These are phyloP conservation scores for Ellobius talpinus DNA, from an alignment of 2,113 vertebrate species.

Conservation along the genomic window DNA sequence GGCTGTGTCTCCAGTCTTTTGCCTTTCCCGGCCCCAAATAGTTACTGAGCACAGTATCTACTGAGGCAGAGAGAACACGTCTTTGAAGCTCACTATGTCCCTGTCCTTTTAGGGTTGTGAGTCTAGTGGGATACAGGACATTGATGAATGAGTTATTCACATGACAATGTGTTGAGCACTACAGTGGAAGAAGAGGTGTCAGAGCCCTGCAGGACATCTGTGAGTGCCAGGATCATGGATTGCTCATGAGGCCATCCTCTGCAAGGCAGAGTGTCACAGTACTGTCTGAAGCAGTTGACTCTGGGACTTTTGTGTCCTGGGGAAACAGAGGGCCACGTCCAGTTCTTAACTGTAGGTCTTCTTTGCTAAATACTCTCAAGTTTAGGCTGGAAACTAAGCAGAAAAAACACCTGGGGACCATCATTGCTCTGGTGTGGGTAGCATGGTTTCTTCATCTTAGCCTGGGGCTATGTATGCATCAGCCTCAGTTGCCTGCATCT, in stretches of 20 bases:
- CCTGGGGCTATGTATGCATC: neutral
- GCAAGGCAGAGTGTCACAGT: neutral
- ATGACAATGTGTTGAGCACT: neutral
- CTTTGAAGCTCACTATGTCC: neutral
- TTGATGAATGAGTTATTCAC: neutral
- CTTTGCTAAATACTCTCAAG: neutral
- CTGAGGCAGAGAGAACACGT: neutral
- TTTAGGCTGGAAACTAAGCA: neutral
- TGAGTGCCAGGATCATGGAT: no score
- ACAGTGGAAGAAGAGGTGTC: neutral
- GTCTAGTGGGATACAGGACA: neutral
- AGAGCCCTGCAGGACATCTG: neutral
- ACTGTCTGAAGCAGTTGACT: neutral
- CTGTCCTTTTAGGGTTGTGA: neutral
- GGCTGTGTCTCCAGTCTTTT: neutral
- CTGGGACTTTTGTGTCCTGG: neutral
- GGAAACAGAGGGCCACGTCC: neutral
- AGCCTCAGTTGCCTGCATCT: neutral
- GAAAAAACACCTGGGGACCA: neutral
- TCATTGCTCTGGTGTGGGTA: neutral
- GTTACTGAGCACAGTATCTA: neutral
- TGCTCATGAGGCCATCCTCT: accelerated
- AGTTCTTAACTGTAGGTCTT: neutral
- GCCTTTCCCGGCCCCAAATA: neutral
- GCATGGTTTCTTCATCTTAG: neutral